phyloP scores from a whole-genome alignment of 2,888 invertebrate species.

The Tineola bisselliella region DNA sequence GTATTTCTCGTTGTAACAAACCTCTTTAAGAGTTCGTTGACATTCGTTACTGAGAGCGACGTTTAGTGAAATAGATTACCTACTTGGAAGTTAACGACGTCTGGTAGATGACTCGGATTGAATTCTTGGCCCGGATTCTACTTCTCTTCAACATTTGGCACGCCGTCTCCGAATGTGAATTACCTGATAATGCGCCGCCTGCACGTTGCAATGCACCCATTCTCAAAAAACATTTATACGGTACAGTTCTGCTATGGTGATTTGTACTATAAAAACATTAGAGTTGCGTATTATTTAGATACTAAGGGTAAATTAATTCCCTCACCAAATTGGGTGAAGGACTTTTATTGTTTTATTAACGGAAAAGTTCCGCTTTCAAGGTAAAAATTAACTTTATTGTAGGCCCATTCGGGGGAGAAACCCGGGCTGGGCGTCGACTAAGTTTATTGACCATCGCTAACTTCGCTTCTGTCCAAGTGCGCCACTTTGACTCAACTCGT shows the following conservation, averaged over 20 bases:
- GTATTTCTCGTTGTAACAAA: too few species aligned
- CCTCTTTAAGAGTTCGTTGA: not conserved
- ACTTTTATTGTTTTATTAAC: constrained; percentile 4
- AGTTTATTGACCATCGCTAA: constrained; percentile 57
- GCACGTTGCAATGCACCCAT: not conserved
- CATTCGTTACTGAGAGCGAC: not conserved
- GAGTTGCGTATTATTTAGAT: not conserved
- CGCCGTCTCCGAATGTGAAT: constrained; percentile 1
- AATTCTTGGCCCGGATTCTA: constrained; percentile 34
- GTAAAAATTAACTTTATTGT: constrained; percentile 30
- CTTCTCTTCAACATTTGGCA: not conserved
- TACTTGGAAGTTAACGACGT: not conserved
- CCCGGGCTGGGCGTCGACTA: constrained; percentile 22
- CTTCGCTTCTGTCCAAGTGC: constrained; percentile 39
- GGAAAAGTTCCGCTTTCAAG: constrained; percentile 5
- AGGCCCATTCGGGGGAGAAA: constrained; percentile 19
- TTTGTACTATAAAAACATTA: too few species aligned
- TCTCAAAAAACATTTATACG: not conserved
- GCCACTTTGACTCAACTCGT: constrained; percentile 51
- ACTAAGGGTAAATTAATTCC: not conserved
- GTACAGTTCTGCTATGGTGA: too few species aligned
- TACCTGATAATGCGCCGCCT: constrained; percentile 9
- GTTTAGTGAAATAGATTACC: not conserved
- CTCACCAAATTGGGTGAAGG: not conserved
- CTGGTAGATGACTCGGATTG: constrained; percentile 26